Conservation (phyloP, 2,113 vertebrate genomes). For the Megalops atlanticus region DNA sequence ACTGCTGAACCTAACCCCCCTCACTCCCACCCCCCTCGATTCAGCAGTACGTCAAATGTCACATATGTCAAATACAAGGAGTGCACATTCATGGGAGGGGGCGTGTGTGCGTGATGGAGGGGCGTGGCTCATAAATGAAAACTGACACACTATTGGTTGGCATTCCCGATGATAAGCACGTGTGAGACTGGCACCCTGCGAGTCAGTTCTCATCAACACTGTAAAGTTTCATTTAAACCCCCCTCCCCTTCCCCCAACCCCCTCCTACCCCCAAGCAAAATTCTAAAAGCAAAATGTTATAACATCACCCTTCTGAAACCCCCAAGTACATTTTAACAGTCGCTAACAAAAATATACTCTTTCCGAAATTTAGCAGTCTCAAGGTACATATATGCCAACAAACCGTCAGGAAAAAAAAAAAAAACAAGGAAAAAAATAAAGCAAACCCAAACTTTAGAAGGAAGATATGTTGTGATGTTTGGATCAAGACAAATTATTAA, state of each 20-base stretch:
- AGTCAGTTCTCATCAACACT: slow-evolving; percentile 54
- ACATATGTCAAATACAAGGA: slow-evolving; percentile 63
- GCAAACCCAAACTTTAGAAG: slow-evolving; percentile 61
- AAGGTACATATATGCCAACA: slow-evolving; percentile 71
- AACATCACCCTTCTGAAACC: slow-evolving; percentile 60
- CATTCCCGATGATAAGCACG: slow-evolving; percentile 44
- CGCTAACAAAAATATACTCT: slow-evolving; percentile 96
- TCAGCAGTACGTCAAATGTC: slow-evolving; percentile 31
- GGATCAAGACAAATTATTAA: slow-evolving; percentile 49
- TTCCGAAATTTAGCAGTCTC: slow-evolving; percentile 85
- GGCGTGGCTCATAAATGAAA: slow-evolving; percentile 29
- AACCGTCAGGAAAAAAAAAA: slow-evolving; percentile 71
- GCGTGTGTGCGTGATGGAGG: slow-evolving; percentile 44
- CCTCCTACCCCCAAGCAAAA: slow-evolving; percentile 38
- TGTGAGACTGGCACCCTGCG: slow-evolving; percentile 48
- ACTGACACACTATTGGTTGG: slow-evolving; percentile 44
- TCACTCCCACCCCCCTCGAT: slow-evolving; percentile 54
- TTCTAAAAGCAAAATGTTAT: slow-evolving; percentile 51
- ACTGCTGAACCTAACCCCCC: slow-evolving; percentile 55
- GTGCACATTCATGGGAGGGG: slow-evolving; percentile 60
- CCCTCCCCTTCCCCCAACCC: too few species aligned
- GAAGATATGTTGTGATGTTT: slow-evolving; percentile 75
- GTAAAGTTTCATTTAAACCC: slow-evolving; percentile 48
- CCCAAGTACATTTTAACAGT: slow-evolving; percentile 51
- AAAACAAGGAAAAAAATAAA: slow-evolving; percentile 62